Base-by-base conservation (phyloP, 2,113 vertebrate species). In the Arvicanthis niloticus region DNA sequence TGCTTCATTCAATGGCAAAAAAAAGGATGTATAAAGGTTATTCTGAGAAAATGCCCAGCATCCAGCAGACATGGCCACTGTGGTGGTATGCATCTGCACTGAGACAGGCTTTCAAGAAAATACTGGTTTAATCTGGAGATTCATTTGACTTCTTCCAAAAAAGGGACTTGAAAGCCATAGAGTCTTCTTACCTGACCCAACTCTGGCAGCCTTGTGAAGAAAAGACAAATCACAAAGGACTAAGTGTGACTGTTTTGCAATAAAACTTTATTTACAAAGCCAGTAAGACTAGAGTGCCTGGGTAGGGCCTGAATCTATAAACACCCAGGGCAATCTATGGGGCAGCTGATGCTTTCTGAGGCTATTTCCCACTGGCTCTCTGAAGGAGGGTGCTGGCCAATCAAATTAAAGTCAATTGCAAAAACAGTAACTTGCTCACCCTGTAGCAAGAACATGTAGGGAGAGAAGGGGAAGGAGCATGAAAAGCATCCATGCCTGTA, bases 221-320 rank as follows among this genome's bases (percentile, higher is more conserved):
- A 62, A 75, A 91, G 65, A 58, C 7, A 45, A 53, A 80, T 62
- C 3, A 3, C 26, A 34, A 70, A 37, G 8, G 12, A 51, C 24
- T 11, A 16, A 56, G 56, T 72, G 22, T 67, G n/a, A 40, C 51
- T 53, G 6, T 37, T 21, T 62, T 85, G 17, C 31, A 84, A 34
- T 58, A 68, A 51, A 92, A 77, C 67, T 65, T 76, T 45, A 75
- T 31, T 58, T 70, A 91, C 82, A 82, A 60, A 96, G 92, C 95
- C 48, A 65, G 24, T 58, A 0, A 19, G 45, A 53, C n/a, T 12
- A 22, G 21, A 45, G 58, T 34, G n/a, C 72, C n/a, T 8, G 1
- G 13, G n/a, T 11, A 5, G 3, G 19, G 9, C 26, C 51, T 4
- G 17, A 19, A 42, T 51, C 13, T 16, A 21, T 62, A 40, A 88